Evolutionary conservation across 1,140 invertebrate genomes (phyloP), one percentile per base, ranked within the genome.

Genomic region (Drosophila ficusphila): DNA sequence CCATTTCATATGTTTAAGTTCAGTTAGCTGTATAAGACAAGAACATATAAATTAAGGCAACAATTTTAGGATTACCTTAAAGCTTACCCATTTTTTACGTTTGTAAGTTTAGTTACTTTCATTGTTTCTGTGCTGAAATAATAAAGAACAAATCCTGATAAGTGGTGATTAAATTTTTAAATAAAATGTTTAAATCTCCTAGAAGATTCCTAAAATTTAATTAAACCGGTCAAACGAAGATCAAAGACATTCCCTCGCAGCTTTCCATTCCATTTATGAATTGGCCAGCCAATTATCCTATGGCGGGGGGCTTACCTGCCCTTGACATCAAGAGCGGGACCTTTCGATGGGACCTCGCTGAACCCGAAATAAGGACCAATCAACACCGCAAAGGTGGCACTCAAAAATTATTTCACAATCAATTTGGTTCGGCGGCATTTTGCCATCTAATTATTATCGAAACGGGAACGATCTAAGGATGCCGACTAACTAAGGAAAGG

Each of bases 381-480:
- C 79, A 83, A 75, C 62, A 79, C 81, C 57, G 56, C 76, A 79
- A 78, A 82, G 78, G 78, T 78, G 79, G 79, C 79, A 83, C 71
- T 76, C 61, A 53, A 73, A 65, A 85, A 85, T 85, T 72, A 85
- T 85, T 85, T 79, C 71, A 85, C 81, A 86, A 85, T 85, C 81
- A 85, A 86, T 85, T 83, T 65, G 54, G 46, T 38, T 64, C 76
- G 71, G 82, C 76, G 82, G 81, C 81, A 86, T 88, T 85, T 86
- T 88, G 82, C 81, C 81, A 86, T 86, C 82, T 86, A 86, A 86
- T 86, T 86, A 86, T 86, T 79, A 83, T 79, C 76, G 64, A 62
- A 68, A 33, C 39, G 51, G 34, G 29, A 44, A 36, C 29, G 31
- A 57, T 33, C 47, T 56, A 31, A 47, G 44, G 54, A 12, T 44